Evolutionary conservation across 2,888 invertebrate species (phyloP).

Genomic region (Chalcosyrphus nemorum): DNA sequence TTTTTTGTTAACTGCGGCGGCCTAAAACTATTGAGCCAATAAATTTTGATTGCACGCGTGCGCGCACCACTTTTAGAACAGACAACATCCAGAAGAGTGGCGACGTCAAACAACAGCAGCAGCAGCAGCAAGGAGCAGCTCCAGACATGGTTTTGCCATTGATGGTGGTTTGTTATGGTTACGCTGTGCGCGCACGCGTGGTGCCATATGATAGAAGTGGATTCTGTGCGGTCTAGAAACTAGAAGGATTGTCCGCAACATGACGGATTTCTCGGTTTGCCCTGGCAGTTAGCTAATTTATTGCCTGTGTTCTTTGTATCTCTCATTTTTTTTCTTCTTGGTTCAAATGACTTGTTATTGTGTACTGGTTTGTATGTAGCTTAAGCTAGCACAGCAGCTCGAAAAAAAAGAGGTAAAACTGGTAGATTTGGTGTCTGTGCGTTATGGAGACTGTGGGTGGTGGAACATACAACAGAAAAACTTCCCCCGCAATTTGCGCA

Average conservation of each 20-base stretch:
- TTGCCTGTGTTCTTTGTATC: slow-evolving; percentile 61
- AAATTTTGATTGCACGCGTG: slow-evolving; percentile 69
- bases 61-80: slow-evolving; percentile 53
- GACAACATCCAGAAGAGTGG: slow-evolving; percentile 37
- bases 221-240: slow-evolving; percentile 65
- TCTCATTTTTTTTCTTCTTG: slow-evolving; percentile 1
- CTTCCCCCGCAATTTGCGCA: neutral
- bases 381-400: slow-evolving; percentile 20
- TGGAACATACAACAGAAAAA: slow-evolving; percentile 44
- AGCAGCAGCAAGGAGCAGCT: too few species aligned
- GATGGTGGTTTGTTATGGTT: slow-evolving; percentile 13
- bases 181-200: slow-evolving; percentile 14
- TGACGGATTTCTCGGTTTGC: slow-evolving; percentile 70
- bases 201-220: slow-evolving; percentile 33
- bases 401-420: slow-evolving; percentile 36
- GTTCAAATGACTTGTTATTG: slow-evolving; percentile 54
- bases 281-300: slow-evolving; percentile 65
- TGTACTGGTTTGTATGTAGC: slow-evolving; percentile 28
- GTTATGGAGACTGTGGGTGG: slow-evolving; percentile 46
- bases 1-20: too few species aligned
- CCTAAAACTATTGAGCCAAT: slow-evolving; percentile 61
- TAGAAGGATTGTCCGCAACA: slow-evolving; percentile 63
- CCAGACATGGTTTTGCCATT: slow-evolving; percentile 30
- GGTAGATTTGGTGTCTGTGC: slow-evolving; percentile 43
- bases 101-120: slow-evolving; percentile 55